These are phyloP conservation scores for Coelopa frigida DNA, from an alignment of 1,140 invertebrate genomes.

Conservation along the genomic window DNA sequence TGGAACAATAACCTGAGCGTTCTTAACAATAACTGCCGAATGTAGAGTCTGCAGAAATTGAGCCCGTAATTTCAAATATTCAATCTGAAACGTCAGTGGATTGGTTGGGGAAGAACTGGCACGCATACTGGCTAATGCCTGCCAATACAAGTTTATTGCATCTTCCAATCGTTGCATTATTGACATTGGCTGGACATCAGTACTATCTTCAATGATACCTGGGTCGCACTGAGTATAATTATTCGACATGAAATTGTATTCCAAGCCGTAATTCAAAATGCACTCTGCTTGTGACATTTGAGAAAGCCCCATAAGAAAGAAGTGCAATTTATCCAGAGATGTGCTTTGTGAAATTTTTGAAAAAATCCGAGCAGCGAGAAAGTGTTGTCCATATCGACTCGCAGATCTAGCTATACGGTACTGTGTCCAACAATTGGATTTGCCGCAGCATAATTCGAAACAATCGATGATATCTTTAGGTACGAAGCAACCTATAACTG, in stretches of 20 bases:
- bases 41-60: constrained; percentile 71
- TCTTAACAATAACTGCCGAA: constrained; percentile 68
- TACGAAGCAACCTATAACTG: constrained; percentile 54
- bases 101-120: constrained; percentile 47
- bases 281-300: constrained; percentile 62
- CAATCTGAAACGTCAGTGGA: constrained; percentile 61
- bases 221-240: constrained; percentile 27
- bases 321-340: constrained; percentile 82
- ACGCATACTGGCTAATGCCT: constrained; percentile 64
- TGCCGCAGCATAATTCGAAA: constrained; percentile 50
- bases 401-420: constrained; percentile 83
- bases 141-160: constrained; percentile 55
- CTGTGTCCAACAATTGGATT: constrained; percentile 70
- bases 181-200: constrained; percentile 24
- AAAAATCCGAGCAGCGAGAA: constrained; percentile 62
- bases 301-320: constrained; percentile 77
- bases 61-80: constrained; percentile 65
- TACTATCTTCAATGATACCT: not conserved
- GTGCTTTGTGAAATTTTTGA: constrained; percentile 63
- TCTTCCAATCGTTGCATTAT: constrained; percentile 55
- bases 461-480: constrained; percentile 53
- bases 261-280: constrained; percentile 45
- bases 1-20: constrained; percentile 79
- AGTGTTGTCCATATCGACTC: constrained; percentile 71
- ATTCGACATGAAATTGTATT: constrained; percentile 28